Conservation (phyloP, 1,140 invertebrate genomes). For the Oreohelix idahoensis region DNA sequence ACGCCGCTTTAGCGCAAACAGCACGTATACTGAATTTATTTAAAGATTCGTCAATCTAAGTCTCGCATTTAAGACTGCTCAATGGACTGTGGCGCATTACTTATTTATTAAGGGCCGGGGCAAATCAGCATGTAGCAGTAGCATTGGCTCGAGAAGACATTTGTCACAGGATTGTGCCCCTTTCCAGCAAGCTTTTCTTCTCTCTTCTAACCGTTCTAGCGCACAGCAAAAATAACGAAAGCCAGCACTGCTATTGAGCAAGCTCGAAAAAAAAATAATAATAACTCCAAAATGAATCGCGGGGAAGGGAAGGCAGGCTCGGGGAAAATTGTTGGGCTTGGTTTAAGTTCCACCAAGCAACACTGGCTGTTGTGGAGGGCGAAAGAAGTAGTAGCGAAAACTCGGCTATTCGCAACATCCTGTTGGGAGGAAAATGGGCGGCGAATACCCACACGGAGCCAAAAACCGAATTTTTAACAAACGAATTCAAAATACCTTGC, state of each 20-base stretch:
- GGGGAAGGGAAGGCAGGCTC: not conserved
- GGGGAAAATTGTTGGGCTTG: constrained; percentile 20
- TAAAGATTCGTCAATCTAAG: no score
- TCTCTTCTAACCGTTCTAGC: not conserved
- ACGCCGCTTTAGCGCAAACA: no score
- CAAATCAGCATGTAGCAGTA: no score
- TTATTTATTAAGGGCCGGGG: no score
- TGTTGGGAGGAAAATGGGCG: not conserved
- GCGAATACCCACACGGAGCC: not conserved
- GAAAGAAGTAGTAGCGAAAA: not conserved
- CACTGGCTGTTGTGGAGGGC: constrained; percentile 37
- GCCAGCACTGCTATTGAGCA: constrained; percentile 23
- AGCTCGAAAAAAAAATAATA: no score
- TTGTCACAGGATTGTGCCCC: constrained; percentile 16
- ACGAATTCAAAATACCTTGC: not conserved
- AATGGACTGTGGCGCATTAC: no score
- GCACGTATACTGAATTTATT: no score
- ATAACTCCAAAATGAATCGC: not conserved
- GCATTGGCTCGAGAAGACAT: no score
- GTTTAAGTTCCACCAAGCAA: constrained; percentile 39
- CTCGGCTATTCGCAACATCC: constrained; percentile 19
- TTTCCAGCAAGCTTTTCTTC: not conserved
- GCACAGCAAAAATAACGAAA: constrained; percentile 12
- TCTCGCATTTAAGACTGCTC: no score
- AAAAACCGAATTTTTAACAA: not conserved